Conservation (phyloP, 1,140 invertebrate species). For the Trichogramma pretiosum region DNA sequence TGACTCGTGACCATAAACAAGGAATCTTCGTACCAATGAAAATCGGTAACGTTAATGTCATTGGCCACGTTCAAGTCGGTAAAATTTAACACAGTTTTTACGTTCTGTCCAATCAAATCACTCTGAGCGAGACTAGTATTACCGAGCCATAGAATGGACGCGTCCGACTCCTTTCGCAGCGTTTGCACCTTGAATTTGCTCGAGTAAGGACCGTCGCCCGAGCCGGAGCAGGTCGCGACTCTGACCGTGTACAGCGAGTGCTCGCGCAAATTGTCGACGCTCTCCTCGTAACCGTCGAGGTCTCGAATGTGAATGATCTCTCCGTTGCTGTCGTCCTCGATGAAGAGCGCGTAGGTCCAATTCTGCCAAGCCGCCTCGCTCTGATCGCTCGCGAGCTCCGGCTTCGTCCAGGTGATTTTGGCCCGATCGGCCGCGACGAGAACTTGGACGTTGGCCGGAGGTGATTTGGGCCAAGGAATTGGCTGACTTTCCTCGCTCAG, state of each 20-base stretch:
- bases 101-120: slow-evolving; percentile 63
- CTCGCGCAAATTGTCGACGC: slow-evolving; percentile 59
- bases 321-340: slow-evolving; percentile 52
- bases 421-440: slow-evolving; percentile 66
- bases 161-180: slow-evolving; percentile 40
- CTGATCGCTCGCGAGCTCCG: slow-evolving; percentile 66
- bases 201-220: slow-evolving; percentile 73
- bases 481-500: slow-evolving; percentile 63
- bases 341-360: slow-evolving; percentile 75
- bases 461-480: slow-evolving; percentile 65
- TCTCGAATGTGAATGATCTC: slow-evolving; percentile 44
- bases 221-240: slow-evolving; percentile 65
- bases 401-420: slow-evolving; percentile 69
- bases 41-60: slow-evolving; percentile 53
- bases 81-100: slow-evolving; percentile 56
- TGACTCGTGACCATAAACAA: slow-evolving; percentile 68
- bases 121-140: slow-evolving; percentile 61
- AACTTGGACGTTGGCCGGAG: slow-evolving; percentile 66
- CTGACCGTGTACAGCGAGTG: slow-evolving; percentile 68
- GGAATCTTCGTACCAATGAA: slow-evolving; percentile 59
- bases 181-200: slow-evolving; percentile 61
- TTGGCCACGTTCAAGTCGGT: slow-evolving; percentile 41
- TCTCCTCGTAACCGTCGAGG: slow-evolving; percentile 55
- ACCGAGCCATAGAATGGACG: slow-evolving; percentile 63
- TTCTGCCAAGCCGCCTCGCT: slow-evolving; percentile 70